These are phyloP conservation scores for Cnemophilus loriae DNA, from an alignment of 2,113 vertebrate genomes.

Conservation along the genomic window DNA sequence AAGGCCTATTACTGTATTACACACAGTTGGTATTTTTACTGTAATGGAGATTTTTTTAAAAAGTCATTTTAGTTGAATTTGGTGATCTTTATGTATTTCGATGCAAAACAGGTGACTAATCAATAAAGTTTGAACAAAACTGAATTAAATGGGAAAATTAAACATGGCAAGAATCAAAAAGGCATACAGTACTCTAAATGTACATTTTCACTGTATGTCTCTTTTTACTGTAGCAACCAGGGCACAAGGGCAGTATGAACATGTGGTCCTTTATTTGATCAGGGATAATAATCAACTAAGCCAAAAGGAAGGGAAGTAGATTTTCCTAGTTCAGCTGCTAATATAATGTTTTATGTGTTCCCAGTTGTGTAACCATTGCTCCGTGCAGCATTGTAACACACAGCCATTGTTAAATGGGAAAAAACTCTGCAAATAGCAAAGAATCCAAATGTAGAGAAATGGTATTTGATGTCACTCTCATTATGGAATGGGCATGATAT, in stretches of 20 bases:
- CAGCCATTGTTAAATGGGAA: slow-evolving; percentile 5
- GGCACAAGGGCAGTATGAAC: slow-evolving; percentile 75
- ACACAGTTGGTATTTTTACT: neutral
- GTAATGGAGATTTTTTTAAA: neutral
- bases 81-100: neutral
- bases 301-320: slow-evolving; percentile 66
- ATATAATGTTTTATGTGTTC: slow-evolving; percentile 63
- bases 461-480: neutral
- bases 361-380: slow-evolving; percentile 56
- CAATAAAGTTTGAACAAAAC: neutral
- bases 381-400: neutral
- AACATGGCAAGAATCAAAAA: neutral
- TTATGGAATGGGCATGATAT: neutral
- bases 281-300: slow-evolving; percentile 83
- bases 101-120: neutral
- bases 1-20: neutral
- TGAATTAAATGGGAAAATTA: neutral
- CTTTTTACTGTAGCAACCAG: slow-evolving; percentile 70
- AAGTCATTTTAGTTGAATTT: neutral
- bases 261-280: slow-evolving; percentile 82
- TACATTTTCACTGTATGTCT: slow-evolving; percentile 46
- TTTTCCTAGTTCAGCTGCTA: slow-evolving; percentile 69
- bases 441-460: neutral
- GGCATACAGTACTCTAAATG: slow-evolving; percentile 6
- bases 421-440: neutral